Base-by-base conservation (phyloP, 2,113 vertebrate genomes). In the Boulengeromyrus knoepffleri region DNA sequence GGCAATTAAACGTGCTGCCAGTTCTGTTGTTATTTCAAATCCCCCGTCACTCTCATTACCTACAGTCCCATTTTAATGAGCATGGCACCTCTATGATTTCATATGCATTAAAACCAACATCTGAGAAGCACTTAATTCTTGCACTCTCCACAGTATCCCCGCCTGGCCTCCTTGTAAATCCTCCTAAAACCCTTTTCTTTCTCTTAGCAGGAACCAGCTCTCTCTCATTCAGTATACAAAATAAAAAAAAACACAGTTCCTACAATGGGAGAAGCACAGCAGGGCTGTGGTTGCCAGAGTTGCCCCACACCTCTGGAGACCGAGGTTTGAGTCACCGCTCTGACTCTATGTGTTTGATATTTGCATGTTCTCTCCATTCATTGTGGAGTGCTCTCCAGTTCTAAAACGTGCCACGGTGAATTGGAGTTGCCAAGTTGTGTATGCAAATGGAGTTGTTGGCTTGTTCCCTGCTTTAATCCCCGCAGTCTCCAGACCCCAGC, bases 31-130 rank as follows among this genome's bases (percentile, higher is more conserved):
- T 46, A 87, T 49, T 87, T 19, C 85, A 52, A 31, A 52, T 46
- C 85, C 46, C n/a, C 45, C 13, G 21, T 87, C 45, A 49, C 42
- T 85, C 45, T 85, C 42, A 85, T 85, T 91, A 92, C 92, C 93
- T 93, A 94, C 95, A 96, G 96, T 95, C 95, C 96, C 95, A 90
- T 92, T 95, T 94, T 95, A 95, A 95, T 93, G 92, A 96, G 95
- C 94, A 96, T 96, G 95, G 95, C 95, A 96, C 96, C 95, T 94
- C 94, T 93, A 96, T 92, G 95, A 92, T 94, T 93, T 93, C 91
- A 52, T 83, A 95, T 95, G 94, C 95, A 90, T 95, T 93, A 95
- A 95, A 94, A 96, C 94, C 94, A 92, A 93, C 89, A 93, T 93
- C 52, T 89, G 53, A 88, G 62, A 93, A 94, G 92, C 93, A 94